Evolutionary conservation across 2,797 vertebrate genomes (phyloP).

Genomic region (Gymnothorax javanicus): DNA sequence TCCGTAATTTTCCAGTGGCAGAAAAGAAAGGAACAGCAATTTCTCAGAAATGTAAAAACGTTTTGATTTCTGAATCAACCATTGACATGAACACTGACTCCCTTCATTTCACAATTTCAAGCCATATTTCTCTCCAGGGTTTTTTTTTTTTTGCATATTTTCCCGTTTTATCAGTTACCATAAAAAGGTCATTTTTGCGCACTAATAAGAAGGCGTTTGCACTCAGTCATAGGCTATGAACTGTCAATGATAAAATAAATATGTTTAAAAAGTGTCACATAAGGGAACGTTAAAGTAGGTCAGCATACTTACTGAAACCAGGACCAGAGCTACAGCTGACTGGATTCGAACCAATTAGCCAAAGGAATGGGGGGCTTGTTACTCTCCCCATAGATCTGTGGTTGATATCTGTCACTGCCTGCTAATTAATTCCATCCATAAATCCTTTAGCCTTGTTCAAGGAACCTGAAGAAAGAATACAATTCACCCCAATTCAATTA

Average conservation of each 20-base stretch:
- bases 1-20: background rate
- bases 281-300: background rate
- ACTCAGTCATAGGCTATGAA: background rate
- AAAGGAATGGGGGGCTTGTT: constrained; percentile 17
- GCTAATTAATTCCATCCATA: constrained; percentile 28
- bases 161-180: background rate
- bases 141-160: background rate
- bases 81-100: background rate
- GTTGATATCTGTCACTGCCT: constrained; percentile 19
- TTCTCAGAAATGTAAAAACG: background rate
- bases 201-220: background rate
- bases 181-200: background rate
- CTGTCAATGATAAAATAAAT: background rate
- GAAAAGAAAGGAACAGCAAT: background rate
- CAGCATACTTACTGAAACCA: background rate
- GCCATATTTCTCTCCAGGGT: background rate
- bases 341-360: constrained; percentile 32
- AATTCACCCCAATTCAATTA: constrained; percentile 20
- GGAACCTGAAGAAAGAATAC: constrained; percentile 15
- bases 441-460: constrained; percentile 27
- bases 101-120: background rate
- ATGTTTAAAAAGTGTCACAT: background rate
- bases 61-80: background rate
- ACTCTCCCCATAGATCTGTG: constrained; percentile 1
- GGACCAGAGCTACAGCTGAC: background rate